phyloP scores from a whole-genome alignment of 2,113 vertebrate species.

The Microcebus lehilahytsara region DNA sequence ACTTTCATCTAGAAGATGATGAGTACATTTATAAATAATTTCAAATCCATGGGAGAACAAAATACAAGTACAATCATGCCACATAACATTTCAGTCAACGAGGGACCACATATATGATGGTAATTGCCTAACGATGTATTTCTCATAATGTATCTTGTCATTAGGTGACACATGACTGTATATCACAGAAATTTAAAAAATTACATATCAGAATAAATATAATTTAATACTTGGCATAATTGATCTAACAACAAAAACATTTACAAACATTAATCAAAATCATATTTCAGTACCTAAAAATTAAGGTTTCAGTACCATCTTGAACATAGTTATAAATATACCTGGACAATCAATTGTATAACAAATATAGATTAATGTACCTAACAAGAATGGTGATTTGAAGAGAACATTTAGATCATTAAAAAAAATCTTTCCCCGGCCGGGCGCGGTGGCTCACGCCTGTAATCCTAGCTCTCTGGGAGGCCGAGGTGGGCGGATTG shows the following conservation, averaged over 20 bases:
- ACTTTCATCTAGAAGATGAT: conserved; percentile 32
- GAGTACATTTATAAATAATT: neutral
- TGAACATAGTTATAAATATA: conserved; percentile 9
- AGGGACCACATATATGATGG: neutral
- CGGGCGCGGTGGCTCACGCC: too few relatives aligned
- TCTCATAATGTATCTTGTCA: neutral
- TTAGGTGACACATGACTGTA: neutral
- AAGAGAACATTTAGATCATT: neutral
- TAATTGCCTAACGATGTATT: neutral
- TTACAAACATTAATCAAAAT: conserved; percentile 37
- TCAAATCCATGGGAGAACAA: neutral
- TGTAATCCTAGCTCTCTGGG: too few relatives aligned
- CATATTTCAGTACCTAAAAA: neutral
- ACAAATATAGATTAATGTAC: neutral
- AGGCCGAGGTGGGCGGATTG: too few relatives aligned
- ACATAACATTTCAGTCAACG: neutral
- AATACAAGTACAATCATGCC: neutral
- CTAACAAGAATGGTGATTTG: neutral
- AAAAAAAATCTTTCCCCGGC: neutral
- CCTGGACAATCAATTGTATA: neutral
- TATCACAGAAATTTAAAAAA: neutral
- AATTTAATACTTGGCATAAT: neutral
- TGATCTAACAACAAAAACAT: neutral
- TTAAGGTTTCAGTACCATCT: conserved; percentile 5
- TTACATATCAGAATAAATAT: neutral